Evolutionary conservation across 2,797 vertebrate species (phyloP), one percentile per base, ranked within the genome.

Genomic region (Craterocephalus amniculus): DNA sequence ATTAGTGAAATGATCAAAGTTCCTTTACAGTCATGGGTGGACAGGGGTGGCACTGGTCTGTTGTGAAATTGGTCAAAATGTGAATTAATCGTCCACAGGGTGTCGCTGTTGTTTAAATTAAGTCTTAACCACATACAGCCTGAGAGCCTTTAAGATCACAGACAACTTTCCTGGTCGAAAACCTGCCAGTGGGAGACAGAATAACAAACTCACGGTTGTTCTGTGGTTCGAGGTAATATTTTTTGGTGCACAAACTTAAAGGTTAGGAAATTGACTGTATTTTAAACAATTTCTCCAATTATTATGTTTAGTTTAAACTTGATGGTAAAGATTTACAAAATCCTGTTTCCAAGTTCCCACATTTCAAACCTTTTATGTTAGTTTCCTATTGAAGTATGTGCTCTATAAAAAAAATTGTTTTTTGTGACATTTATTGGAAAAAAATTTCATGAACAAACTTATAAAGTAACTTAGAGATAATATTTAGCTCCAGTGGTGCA

Each of bases 101-200:
- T 74, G 87, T 80, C 4, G 83, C 72, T 89, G 67, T 81, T 78
- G 34, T 62, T 66, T 45, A 54, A 26, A 51, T 45, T 9, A 52
- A 49, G 4, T 26, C 31, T 9, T 49, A 27, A 16, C 26, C 51
- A 54, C 51, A 6, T 13, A 7, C 27, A 31, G 9, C 68, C 5
- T 6, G 20, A 43, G 32, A 36, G 8, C 6, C 1, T 9, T 35
- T 29, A 1, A 29, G 2, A 18, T 12, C 34, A 14, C 9, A 52
- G 0, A 35, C 8, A 0, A 6, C 20, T 18, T 52, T 14, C 4
- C 13, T 36, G 59, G 10, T 18, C 63, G 27, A 60, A 64, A 72
- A 43, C 8, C 24, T 61, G 24, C 16, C 29, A 0, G 4, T 14
- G 3, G 43, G 13, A 40, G 22, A 13, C 0, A 2, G 2, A 29